Percentiles rank a stretch among this genome's conserved stretches.
Conservation (phyloP, 2,113 vertebrate genomes). For the Microtus richardsoni region DNA sequence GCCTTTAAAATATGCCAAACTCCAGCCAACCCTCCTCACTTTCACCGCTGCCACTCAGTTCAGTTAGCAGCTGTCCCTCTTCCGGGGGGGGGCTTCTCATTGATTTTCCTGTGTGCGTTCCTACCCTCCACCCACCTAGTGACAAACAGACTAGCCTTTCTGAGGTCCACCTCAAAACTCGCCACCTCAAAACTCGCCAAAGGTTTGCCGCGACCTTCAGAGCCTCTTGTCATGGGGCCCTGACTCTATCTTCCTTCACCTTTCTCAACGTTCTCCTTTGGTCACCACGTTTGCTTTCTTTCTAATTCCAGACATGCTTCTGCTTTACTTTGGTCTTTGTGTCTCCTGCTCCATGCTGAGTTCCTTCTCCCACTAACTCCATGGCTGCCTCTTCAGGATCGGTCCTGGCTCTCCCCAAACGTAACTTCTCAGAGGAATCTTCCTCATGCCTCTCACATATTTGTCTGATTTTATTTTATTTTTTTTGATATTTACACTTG, state of each 20-base stretch:
- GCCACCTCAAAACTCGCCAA: background rate
- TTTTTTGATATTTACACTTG: background rate
- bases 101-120: background rate
- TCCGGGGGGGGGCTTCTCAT: background rate
- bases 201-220: background rate
- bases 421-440: background rate
- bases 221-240: background rate
- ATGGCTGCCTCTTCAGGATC: background rate
- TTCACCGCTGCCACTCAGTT: too few relatives aligned
- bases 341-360: background rate
- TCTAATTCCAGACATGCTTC: background rate
- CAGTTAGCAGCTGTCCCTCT: background rate
- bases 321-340: background rate
- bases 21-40: background rate
- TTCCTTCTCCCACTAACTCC: background rate
- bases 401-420: background rate
- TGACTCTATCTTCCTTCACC: background rate
- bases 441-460: background rate
- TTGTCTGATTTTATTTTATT: background rate
- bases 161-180: background rate
- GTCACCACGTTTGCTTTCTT: conserved; percentile 8
- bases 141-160: background rate
- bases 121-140: too few relatives aligned
- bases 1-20: background rate
- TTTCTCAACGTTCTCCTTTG: background rate